These are phyloP conservation scores for Callaeas wilsoni DNA, from an alignment of 2,113 vertebrate genomes.

Conservation along the genomic window DNA sequence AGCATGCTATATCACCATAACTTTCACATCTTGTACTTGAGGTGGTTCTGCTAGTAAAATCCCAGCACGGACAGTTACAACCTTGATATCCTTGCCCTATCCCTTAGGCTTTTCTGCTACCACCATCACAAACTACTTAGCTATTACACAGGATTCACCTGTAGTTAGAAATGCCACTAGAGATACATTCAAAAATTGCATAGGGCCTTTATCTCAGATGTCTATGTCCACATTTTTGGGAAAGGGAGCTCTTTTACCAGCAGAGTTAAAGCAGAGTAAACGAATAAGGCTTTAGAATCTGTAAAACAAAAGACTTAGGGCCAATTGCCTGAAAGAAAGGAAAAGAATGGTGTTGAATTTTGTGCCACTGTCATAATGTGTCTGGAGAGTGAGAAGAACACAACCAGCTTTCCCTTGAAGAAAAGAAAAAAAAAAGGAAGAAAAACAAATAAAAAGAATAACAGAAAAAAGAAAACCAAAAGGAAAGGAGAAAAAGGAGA, in stretches of 20 bases:
- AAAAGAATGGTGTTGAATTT: neutral
- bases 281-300: neutral
- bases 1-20: neutral
- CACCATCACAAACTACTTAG: neutral
- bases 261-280: neutral
- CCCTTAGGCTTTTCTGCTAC: neutral
- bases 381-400: neutral
- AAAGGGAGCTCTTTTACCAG: neutral
- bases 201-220: neutral
- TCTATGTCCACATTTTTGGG: neutral
- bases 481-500: accelerated
- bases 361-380: neutral
- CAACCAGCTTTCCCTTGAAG: neutral
- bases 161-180: neutral
- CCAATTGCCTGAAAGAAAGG: neutral
- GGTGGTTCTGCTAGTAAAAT: neutral
- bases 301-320: neutral
- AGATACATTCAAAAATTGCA: neutral
- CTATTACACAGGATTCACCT: neutral
- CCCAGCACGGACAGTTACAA: neutral
- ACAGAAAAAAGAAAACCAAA: neutral
- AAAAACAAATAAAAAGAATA: neutral
- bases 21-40: neutral
- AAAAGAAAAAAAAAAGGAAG: neutral
- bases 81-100: neutral